A percentile compares a stretch with the other conserved stretches of the same genome.
phyloP scores from a whole-genome alignment of 1,140 invertebrate genomes.

The Berghia stephanieae region DNA sequence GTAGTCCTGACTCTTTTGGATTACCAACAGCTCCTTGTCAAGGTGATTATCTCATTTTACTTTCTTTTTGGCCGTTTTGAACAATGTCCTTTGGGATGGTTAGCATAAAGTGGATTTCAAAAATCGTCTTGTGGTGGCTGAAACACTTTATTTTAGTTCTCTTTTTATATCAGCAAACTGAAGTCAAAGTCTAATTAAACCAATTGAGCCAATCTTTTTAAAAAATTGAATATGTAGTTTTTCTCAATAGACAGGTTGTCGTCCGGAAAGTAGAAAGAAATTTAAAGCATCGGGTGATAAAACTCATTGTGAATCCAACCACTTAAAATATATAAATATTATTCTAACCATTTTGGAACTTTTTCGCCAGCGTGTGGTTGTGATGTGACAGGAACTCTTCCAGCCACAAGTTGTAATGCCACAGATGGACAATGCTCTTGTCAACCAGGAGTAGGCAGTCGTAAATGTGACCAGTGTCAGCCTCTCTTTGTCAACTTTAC shows the following conservation, averaged over 20 bases:
- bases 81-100: no score
- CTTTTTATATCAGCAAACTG: no score
- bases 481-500: conserved; percentile 21
- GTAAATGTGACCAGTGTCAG: conserved; percentile 30
- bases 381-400: conserved; percentile 19
- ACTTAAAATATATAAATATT: background rate
- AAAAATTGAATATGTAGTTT: no score
- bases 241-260: no score
- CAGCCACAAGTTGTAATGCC: conserved; percentile 19
- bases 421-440: conserved; percentile 32
- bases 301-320: no score
- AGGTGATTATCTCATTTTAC: no score
- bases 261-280: no score
- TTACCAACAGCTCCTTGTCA: conserved; percentile 65
- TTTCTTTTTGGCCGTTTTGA: no score
- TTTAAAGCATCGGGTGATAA: no score
- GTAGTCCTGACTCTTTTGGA: conserved; percentile 91
- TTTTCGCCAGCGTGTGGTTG: conserved; percentile 29
- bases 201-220: no score
- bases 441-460: conserved; percentile 23
- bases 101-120: background rate
- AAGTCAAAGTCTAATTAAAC: no score
- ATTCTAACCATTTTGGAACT: background rate
- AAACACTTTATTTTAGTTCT: no score
- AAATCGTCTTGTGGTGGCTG: background rate